Evolutionary conservation across 2,113 vertebrate genomes (phyloP), one percentile per base, ranked within the genome.

Genomic region (Macquaria australasica): DNA sequence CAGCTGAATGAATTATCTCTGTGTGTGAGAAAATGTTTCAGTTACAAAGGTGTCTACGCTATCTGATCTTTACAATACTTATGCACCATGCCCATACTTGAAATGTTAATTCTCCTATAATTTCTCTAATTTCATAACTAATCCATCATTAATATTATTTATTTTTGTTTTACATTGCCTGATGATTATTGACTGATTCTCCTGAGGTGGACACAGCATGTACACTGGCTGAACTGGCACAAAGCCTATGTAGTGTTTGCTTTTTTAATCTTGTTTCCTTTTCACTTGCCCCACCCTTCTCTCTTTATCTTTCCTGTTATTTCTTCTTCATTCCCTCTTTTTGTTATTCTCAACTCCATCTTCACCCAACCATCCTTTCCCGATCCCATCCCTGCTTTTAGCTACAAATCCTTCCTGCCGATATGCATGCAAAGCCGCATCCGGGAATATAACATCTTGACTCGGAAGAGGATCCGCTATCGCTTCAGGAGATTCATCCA

Each of bases 331-430:
- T 21, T 45, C 11, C 28, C 79, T 71, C 18, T 78, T 72, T 73
- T 68, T 56, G 1, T 68, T 31, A 16, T 55, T 55, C 21, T 21
- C 10, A 16, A 14, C 69, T 37, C 23, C 23, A 45, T 51, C 20
- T 39, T 34, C n/a, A 53, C 53, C 41, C 1, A 14, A 50, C 56
- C 18, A 20, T 28, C 31, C 56, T 16, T 34, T 15, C 15, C 37
- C 9, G 64, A 58, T 45, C 9, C 4, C 41, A 6, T 45, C 37
- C 34, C 1, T 37, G 1, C 23, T n/a, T 70, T 70, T 91, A 99
- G 98, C 95, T 99, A 99, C 89, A 99, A 99, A 93, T 96, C 95
- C 83, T 98, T 98, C 92, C 95, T 99, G 88, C 98, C 98, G 2
- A 96, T 94, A 83, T 96, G 95, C 71, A 96, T 99, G 94, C 95